These are phyloP conservation scores for Carabus problematicus DNA, from an alignment of 2,888 invertebrate species.

Conservation along the genomic window DNA sequence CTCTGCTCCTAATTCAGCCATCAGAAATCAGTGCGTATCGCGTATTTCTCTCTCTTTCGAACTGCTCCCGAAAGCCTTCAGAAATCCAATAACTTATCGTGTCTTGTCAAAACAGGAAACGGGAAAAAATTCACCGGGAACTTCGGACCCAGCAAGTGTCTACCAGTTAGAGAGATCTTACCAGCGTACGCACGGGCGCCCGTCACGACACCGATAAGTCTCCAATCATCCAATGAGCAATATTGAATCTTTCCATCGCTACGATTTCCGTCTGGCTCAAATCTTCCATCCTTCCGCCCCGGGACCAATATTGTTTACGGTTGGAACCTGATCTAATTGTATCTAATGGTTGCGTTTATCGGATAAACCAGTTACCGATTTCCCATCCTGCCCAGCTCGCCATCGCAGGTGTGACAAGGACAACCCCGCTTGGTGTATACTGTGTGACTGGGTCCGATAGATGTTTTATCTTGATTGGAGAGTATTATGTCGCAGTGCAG, in stretches of 20 bases:
- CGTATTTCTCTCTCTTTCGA: too few species aligned
- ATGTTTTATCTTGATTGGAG: slow-evolving; percentile 34
- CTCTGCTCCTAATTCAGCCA: slow-evolving; percentile 11
- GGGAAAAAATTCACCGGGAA: slow-evolving; percentile 10
- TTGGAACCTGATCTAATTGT: slow-evolving; percentile 26
- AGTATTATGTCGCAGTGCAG: slow-evolving; percentile 39
- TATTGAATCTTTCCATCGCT: slow-evolving; percentile 30
- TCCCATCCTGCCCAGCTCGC: slow-evolving; percentile 21
- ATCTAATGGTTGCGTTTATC: slow-evolving; percentile 38
- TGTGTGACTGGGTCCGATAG: slow-evolving; percentile 9
- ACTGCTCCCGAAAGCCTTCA: slow-evolving; percentile 9
- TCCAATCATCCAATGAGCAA: slow-evolving; percentile 16
- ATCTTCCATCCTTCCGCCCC: slow-evolving; percentile 9
- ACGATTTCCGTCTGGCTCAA: background rate
- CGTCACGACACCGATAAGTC: too few species aligned
- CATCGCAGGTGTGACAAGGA: slow-evolving; percentile 7
- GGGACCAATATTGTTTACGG: slow-evolving; percentile 32
- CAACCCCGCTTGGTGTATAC: background rate
- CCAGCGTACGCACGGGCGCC: too few species aligned
- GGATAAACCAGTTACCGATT: slow-evolving; percentile 33
- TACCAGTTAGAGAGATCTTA: background rate
- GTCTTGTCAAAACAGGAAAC: slow-evolving; percentile 39
- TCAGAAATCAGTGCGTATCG: slow-evolving; percentile 19
- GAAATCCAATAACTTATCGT: slow-evolving; percentile 34
- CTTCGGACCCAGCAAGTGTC: slow-evolving; percentile 4